Evolutionary conservation across 2,888 invertebrate species (phyloP).

Genomic region (Chromoteleia sp.): DNA sequence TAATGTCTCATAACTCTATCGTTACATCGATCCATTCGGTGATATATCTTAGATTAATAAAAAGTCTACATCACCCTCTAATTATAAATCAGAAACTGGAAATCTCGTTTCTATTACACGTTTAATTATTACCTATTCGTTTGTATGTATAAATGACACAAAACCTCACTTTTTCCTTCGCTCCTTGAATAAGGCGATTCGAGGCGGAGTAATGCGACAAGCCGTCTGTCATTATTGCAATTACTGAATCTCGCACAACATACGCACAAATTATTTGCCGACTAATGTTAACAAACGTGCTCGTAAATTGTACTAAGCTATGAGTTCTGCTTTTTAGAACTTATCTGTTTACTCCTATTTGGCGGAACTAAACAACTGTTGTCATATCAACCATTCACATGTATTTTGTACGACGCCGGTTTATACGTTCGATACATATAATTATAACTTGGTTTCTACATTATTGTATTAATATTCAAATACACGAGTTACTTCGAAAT

Average conservation of each 20-base stretch:
- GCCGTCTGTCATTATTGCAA: slow-evolving; percentile 30
- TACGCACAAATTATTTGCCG: not conserved
- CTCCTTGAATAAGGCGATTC: slow-evolving; percentile 44
- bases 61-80: not conserved
- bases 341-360: slow-evolving; percentile 10
- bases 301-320: not conserved
- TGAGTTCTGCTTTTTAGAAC: slow-evolving; percentile 1
- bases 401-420: not conserved
- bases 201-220: slow-evolving; percentile 18
- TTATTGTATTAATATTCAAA: no score
- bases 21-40: not conserved
- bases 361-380: slow-evolving; percentile 28
- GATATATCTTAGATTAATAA: slow-evolving; percentile 20
- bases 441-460: not conserved
- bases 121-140: not conserved
- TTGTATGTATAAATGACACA: slow-evolving; percentile 4
- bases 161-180: slow-evolving; percentile 54
- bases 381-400: slow-evolving; percentile 51
- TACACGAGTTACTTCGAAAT: no score
- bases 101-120: no score
- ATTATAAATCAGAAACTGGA: not conserved
- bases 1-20: slow-evolving; percentile 22
- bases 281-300: not conserved
- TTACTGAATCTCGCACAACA: not conserved
- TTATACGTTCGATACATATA: slow-evolving; percentile 2